These are phyloP conservation scores for Drosophila nebulosa DNA, from an alignment of 1,140 invertebrate species.

Conservation along the genomic window DNA sequence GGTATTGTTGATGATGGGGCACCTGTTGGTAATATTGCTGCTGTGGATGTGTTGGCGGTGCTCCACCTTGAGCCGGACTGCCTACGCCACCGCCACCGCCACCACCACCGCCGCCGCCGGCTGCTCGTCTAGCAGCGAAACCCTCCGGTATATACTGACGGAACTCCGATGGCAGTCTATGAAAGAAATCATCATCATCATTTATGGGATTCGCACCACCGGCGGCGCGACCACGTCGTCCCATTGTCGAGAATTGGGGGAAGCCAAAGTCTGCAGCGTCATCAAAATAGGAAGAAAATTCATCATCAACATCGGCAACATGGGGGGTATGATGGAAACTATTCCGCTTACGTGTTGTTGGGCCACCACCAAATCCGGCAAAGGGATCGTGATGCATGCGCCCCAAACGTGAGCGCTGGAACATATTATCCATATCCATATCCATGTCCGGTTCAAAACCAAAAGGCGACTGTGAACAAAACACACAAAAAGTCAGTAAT, in stretches of 20 bases:
- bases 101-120: conserved; percentile 47
- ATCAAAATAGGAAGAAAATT: conserved; percentile 78
- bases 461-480: conserved; percentile 60
- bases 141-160: conserved; percentile 83
- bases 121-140: conserved; percentile 82
- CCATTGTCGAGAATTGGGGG: conserved; percentile 72
- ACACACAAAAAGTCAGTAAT: background rate
- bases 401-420: conserved; percentile 70
- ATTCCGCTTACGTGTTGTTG: conserved; percentile 82
- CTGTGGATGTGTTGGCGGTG: conserved; percentile 21
- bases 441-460: conserved; percentile 80
- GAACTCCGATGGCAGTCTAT: conserved; percentile 84
- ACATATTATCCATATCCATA: conserved; percentile 78
- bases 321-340: conserved; percentile 79
- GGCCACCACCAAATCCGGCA: conserved; percentile 81
- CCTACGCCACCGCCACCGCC: background rate
- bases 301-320: conserved; percentile 51
- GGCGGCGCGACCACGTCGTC: conserved; percentile 68
- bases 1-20: conserved; percentile 57
- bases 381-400: conserved; percentile 82
- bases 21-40: conserved; percentile 48
- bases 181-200: conserved; percentile 82
- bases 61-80: conserved; percentile 55
- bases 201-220: conserved; percentile 52
- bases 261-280: conserved; percentile 80